These are phyloP conservation scores for Drosophila azteca DNA, from an alignment of 1,140 invertebrate genomes.

Conservation along the genomic window DNA sequence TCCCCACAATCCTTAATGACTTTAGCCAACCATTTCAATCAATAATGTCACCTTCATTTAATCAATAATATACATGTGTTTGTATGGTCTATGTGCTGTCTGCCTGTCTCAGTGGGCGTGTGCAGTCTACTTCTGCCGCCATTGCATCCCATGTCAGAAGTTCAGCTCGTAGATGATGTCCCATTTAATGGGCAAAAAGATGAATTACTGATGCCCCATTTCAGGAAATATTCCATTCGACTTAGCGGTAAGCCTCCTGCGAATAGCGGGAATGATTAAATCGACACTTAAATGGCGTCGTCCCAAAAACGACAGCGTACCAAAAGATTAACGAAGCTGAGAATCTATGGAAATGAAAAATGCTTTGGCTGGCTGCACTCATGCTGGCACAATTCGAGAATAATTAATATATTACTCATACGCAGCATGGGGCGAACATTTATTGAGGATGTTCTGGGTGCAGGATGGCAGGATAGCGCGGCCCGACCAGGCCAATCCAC, in stretches of 20 bases:
- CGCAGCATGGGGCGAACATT: conserved; percentile 58
- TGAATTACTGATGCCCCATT: too few relatives aligned
- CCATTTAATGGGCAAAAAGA: too few relatives aligned
- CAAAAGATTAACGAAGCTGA: not conserved
- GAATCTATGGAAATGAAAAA: not conserved
- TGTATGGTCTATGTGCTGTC: not conserved
- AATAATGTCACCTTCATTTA: conserved; percentile 42
- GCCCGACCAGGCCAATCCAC: not conserved
- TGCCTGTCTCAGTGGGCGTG: conserved; percentile 2
- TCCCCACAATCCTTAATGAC: not conserved
- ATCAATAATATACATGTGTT: not conserved
- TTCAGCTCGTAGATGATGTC: not conserved
- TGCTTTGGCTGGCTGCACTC: too few relatives aligned
- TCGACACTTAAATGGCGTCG: too few relatives aligned
- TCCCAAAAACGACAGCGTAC: too few relatives aligned
- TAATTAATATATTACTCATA: conserved; percentile 62
- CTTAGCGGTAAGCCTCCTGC: too few relatives aligned
- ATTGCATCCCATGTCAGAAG: not conserved
- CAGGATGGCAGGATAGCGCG: not conserved
- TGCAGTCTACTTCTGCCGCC: conserved; percentile 1
- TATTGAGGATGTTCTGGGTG: conserved; percentile 39
- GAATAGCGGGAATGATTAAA: too few relatives aligned
- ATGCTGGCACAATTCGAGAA: conserved; percentile 7
- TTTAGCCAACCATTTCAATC: conserved; percentile 30
- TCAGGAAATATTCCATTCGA: too few relatives aligned